These are phyloP conservation scores for Oasisia sp. DNA, from an alignment of 2,888 invertebrate species.

Conservation along the genomic window DNA sequence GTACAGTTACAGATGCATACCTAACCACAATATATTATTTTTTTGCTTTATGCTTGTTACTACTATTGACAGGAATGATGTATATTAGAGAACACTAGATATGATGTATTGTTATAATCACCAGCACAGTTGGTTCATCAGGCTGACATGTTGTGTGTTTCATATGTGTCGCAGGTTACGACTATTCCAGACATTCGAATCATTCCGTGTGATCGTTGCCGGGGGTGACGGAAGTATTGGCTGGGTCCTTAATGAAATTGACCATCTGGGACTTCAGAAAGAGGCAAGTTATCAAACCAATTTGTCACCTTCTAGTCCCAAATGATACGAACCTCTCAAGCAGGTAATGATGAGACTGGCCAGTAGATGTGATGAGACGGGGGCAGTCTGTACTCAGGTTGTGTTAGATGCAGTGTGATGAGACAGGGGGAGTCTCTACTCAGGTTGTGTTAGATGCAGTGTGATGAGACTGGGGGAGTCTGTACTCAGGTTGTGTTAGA, in stretches of 20 bases:
- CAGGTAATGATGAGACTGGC: not conserved
- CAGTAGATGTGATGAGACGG: not conserved
- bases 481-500: too few relatives aligned
- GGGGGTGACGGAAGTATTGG: slow-evolving; percentile 98
- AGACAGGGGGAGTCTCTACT: not conserved
- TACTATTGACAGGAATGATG: not conserved
- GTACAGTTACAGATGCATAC: not conserved
- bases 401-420: not conserved
- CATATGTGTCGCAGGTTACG: slow-evolving; percentile 72
- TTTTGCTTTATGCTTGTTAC: not conserved
- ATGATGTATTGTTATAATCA: not conserved
- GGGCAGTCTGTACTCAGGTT: not conserved
- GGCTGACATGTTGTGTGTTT: not conserved
- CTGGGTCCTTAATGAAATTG: slow-evolving; percentile 97
- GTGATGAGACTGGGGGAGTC: not conserved
- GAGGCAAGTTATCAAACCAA: slow-evolving; percentile 70
- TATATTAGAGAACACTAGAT: not conserved
- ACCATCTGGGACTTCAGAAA: slow-evolving; percentile 84
- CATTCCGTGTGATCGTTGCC: slow-evolving; percentile 94
- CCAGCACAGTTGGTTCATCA: not conserved
- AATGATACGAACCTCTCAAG: not conserved
- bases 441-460: not conserved
- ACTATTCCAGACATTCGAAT: slow-evolving; percentile 93
- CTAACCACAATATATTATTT: too few relatives aligned
- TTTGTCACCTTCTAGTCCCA: not conserved